phyloP scores from a whole-genome alignment of 1,140 invertebrate species.

The Drosophila saltans region DNA sequence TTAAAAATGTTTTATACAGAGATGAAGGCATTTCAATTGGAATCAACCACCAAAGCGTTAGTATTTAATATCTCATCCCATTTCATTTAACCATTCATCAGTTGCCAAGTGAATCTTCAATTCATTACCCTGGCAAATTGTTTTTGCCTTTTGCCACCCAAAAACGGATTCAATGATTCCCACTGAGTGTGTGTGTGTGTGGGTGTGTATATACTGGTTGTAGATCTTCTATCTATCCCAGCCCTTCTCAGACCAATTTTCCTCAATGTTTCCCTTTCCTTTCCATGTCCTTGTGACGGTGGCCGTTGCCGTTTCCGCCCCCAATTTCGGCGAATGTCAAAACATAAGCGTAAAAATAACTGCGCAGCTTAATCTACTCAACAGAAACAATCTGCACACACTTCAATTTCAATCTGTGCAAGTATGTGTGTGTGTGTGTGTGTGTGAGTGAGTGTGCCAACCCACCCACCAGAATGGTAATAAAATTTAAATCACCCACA shows the following conservation, averaged over 20 bases:
- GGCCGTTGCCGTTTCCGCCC: constrained; percentile 26
- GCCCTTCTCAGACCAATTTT: neutral
- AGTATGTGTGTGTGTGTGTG: constrained; percentile 6
- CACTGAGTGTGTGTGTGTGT: neutral
- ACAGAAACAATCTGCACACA: constrained; percentile 72
- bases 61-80: constrained; percentile 12
- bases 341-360: constrained; percentile 58
- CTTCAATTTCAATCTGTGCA: constrained; percentile 66
- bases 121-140: constrained; percentile 64
- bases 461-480: constrained; percentile 57
- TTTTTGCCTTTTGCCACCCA: constrained; percentile 30
- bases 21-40: neutral
- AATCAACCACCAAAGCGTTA: neutral
- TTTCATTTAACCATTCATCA: constrained; percentile 32
- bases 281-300: neutral
- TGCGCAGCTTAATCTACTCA: constrained; percentile 70
- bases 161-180: neutral
- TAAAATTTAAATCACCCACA: constrained; percentile 81
- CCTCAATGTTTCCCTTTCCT: neutral
- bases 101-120: constrained; percentile 53
- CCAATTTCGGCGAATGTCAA: constrained; percentile 54
- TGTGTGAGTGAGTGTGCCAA: neutral
- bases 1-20: too few relatives aligned
- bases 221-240: constrained; percentile 11
- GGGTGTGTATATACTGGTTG: neutral